Conservation (phyloP, 2,888 invertebrate genomes). For the Notodonta ziczac region DNA sequence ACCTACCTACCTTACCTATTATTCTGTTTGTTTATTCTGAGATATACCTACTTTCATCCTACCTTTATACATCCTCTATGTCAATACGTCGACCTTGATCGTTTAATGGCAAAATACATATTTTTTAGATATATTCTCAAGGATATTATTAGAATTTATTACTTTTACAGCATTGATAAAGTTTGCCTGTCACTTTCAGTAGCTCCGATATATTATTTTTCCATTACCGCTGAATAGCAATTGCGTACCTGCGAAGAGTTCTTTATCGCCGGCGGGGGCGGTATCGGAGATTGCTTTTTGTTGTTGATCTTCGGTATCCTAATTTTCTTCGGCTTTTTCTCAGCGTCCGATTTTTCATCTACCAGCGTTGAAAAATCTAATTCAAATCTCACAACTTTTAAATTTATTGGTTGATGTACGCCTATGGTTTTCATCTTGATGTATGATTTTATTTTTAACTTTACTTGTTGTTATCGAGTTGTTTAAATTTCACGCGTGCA, state of each 20-base stretch:
- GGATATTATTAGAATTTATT: neutral
- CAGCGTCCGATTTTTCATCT: constrained; percentile 42
- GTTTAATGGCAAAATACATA: neutral
- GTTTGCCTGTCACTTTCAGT: constrained; percentile 10
- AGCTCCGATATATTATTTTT: constrained; percentile 17
- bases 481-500: neutral
- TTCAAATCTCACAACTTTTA: constrained; percentile 75
- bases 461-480: neutral
- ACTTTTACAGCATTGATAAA: neutral
- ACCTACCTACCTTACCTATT: too few relatives aligned
- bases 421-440: constrained; percentile 69
- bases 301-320: constrained; percentile 57
- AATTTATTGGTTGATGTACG: constrained; percentile 69
- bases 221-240: constrained; percentile 19
- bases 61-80: too few relatives aligned
- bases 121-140: neutral
- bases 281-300: constrained; percentile 54
- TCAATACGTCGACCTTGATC: too few relatives aligned
- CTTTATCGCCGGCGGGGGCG: constrained; percentile 58
- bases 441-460: neutral
- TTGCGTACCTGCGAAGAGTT: constrained; percentile 53
- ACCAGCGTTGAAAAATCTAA: constrained; percentile 64
- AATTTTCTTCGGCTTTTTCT: constrained; percentile 59
- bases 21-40: too few relatives aligned
- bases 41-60: too few relatives aligned